phyloP scores from a whole-genome alignment of 2,113 vertebrate genomes.

The Plectropomus leopardus region DNA sequence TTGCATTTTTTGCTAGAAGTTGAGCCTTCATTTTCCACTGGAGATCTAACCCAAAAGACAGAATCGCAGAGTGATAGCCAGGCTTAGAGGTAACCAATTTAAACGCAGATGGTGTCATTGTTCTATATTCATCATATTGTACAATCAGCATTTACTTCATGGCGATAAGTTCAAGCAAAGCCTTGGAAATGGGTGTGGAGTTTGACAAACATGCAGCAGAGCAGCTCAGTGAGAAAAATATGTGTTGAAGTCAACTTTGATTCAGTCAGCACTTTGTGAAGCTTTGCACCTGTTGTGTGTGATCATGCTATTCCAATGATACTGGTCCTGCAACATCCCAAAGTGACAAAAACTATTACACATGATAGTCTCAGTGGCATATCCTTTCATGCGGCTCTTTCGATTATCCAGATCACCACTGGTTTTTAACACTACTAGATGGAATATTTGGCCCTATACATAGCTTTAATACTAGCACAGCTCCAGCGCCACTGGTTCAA shows the following conservation, averaged over 20 bases:
- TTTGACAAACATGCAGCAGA: not conserved
- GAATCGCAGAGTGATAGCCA: no score
- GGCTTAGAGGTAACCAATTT: no score
- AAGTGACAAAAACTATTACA: not conserved
- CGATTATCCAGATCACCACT: not conserved
- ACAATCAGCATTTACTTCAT: no score
- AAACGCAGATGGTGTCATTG: no score
- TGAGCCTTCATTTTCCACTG: no score
- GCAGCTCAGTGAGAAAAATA: not conserved
- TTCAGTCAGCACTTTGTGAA: not conserved
- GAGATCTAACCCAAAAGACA: no score
- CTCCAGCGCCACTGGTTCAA: conserved; percentile 4
- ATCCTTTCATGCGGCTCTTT: not conserved
- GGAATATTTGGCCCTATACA: not conserved
- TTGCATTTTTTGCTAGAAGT: no score
- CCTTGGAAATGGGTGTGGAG: conserved; percentile 6
- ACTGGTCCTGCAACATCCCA: not conserved
- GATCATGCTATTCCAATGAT: not conserved
- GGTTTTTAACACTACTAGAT: not conserved
- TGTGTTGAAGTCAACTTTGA: not conserved
- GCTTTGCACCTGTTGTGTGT: not conserved
- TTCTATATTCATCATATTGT: no score
- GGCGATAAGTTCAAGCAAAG: no score
- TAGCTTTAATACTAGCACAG: not conserved
- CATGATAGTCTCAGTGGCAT: not conserved